These are phyloP conservation scores for Xerus rutilus DNA, from an alignment of 2,797 vertebrate species.

Conservation along the genomic window DNA sequence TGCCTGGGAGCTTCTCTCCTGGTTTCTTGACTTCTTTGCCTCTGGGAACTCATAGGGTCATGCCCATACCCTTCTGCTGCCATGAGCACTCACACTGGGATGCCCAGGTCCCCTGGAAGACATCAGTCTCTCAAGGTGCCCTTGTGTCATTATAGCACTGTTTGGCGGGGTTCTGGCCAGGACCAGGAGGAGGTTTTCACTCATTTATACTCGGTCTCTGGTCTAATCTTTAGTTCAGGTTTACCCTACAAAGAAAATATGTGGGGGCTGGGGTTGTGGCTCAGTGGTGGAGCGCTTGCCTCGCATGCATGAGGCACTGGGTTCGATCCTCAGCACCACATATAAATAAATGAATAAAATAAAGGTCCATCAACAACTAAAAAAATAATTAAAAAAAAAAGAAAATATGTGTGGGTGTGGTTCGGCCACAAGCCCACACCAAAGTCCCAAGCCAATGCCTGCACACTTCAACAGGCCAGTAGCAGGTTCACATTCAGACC, in stretches of 20 bases:
- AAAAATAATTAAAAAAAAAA: background rate
- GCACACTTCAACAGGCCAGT: background rate
- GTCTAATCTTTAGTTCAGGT: background rate
- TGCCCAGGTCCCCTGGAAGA: background rate
- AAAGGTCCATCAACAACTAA: too few species aligned
- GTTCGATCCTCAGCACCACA: too few species aligned
- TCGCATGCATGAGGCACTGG: too few species aligned
- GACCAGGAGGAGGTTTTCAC: background rate
- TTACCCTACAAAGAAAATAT: conserved; percentile 34
- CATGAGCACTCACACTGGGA: too few species aligned
- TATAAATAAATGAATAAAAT: too few species aligned
- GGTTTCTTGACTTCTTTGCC: background rate
- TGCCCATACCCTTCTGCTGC: background rate
- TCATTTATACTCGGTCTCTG: background rate
- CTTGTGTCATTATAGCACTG: background rate
- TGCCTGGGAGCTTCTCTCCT: background rate
- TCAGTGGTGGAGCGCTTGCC: too few species aligned
- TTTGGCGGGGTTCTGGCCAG: background rate
- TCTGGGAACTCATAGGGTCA: background rate
- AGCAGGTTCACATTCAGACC: background rate
- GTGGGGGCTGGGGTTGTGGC: background rate
- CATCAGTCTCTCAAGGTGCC: background rate
- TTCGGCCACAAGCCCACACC: background rate
- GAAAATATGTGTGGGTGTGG: background rate
- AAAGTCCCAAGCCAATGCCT: background rate